phyloP scores from a whole-genome alignment of 2,888 invertebrate genomes.

The Gymnoscelis rufifasciata region DNA sequence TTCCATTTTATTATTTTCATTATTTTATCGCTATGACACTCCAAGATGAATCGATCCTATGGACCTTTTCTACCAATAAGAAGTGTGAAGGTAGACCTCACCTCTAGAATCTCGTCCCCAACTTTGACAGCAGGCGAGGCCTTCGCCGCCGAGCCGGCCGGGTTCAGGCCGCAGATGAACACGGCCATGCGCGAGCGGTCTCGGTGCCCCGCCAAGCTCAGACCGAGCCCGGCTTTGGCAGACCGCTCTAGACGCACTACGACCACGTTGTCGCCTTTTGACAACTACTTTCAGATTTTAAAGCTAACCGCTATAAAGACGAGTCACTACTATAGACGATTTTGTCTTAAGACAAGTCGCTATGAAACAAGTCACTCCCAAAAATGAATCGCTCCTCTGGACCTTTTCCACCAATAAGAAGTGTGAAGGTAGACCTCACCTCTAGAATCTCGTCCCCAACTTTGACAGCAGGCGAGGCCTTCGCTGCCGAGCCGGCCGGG shows the following conservation, averaged over 20 bases:
- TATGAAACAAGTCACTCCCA: too few relatives aligned
- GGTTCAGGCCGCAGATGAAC: constrained; percentile 96
- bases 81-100: too few relatives aligned
- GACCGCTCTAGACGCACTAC: constrained; percentile 88
- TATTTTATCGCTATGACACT: too few relatives aligned
- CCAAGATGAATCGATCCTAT: too few relatives aligned
- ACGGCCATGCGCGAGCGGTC: constrained; percentile 97
- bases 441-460: constrained; percentile 93
- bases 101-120: constrained; percentile 90
- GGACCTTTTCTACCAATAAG: too few relatives aligned
- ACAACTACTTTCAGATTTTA: constrained; percentile 94
- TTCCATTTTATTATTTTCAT: too few relatives aligned
- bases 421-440: constrained; percentile 23
- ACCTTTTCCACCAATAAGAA: too few relatives aligned
- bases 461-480: constrained; percentile 85
- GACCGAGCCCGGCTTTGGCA: constrained; percentile 88
- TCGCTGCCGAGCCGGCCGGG: constrained; percentile 89
- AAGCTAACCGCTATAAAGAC: too few relatives aligned
- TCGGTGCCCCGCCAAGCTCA: constrained; percentile 95
- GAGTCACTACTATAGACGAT: too few relatives aligned
- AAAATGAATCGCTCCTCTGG: too few relatives aligned
- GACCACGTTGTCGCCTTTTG: constrained; percentile 83
- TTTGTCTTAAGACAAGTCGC: too few relatives aligned
- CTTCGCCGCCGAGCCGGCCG: constrained; percentile 88
- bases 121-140: constrained; percentile 87